phyloP scores from a whole-genome alignment of 2,888 invertebrate genomes.

The Scaptomyza reducta region DNA sequence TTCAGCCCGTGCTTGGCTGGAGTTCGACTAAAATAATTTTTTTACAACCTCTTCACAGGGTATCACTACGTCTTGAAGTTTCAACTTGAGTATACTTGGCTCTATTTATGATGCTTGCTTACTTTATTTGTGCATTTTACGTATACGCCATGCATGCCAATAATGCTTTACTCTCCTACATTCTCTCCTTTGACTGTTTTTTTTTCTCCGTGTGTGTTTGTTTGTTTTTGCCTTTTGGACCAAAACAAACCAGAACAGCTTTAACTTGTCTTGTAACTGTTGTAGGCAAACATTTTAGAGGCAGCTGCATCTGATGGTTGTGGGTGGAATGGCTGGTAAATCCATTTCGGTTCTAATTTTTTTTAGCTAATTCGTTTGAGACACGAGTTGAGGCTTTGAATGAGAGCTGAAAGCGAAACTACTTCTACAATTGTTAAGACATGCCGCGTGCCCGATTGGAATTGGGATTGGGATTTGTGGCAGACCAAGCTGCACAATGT shows the following conservation, averaged over 20 bases:
- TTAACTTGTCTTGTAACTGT: slow-evolving; percentile 20
- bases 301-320: slow-evolving; percentile 25
- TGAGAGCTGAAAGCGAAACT: not conserved
- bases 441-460: slow-evolving; percentile 33
- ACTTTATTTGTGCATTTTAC: slow-evolving; percentile 54
- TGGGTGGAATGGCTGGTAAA: slow-evolving; percentile 6
- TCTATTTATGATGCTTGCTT: slow-evolving; percentile 3
- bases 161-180: slow-evolving; percentile 1
- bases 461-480: slow-evolving; percentile 60
- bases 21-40: too few species aligned
- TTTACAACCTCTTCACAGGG: not conserved
- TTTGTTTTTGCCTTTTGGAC: slow-evolving; percentile 15
- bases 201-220: not conserved
- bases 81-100: not conserved
- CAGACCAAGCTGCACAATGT: slow-evolving; percentile 49
- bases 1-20: too few species aligned
- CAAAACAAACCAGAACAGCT: slow-evolving; percentile 34
- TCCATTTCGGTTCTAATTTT: slow-evolving; percentile 54
- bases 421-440: slow-evolving; percentile 26
- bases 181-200: not conserved
- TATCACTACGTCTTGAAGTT: not conserved
- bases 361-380: slow-evolving; percentile 26
- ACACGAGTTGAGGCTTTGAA: slow-evolving; percentile 8
- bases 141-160: slow-evolving; percentile 64
- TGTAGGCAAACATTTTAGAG: slow-evolving; percentile 43